Base-by-base conservation (phyloP, 2,888 invertebrate species). In the Sthenelais limicola region DNA sequence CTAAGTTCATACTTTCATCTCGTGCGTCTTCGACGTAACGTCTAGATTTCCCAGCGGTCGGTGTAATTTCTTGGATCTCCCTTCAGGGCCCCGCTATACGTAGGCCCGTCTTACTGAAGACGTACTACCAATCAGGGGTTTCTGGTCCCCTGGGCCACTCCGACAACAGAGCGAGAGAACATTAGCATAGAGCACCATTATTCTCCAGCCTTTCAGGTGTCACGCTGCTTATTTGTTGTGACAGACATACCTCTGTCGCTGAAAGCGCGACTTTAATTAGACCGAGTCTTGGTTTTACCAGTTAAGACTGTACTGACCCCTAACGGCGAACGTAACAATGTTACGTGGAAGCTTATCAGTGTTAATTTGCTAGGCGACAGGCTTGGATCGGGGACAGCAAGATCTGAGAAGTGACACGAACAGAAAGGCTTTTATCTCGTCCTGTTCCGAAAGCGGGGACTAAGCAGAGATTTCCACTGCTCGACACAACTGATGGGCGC, bases 41-140 rank as follows among this genome's bases (percentile, higher is more conserved):
- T 35, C 62, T 62, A 62, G 62, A 62, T 62, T 62, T 62, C 62
- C 62, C 62, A 62, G 24, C 35, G 62, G 62, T 28, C 38, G 62
- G 21, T 38, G 62, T 62, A 62, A 62, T 62, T 62, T 62, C 38
- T 62, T 18, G 62, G 24, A 62, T 62, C 62, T 62, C 62, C 62
- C 62, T 62, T 62, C 62, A 62, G 62, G 38, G 62, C 62, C 56
- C 30, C 4, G 38, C 35, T 38, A 38, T 38, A 38, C 38, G 18
- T 15, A n/a, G 62, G n/a, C n/a, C 21, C 62, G 62, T 62, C 62
- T 38, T 24, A 26, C 15, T 5, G 38, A 62, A 62, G 62, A 62
- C 38, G 62, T 62, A 62, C 62, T 62, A 62, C 62, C 62, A 62
- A 62, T 62, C 62, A 62, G 62, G 62, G 4, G 62, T 7, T 21